A percentile compares a stretch with the other conserved stretches of the same genome.
These are phyloP conservation scores for Chaetodon trifasciatus DNA, from an alignment of 2,797 vertebrate genomes.

Conservation along the genomic window DNA sequence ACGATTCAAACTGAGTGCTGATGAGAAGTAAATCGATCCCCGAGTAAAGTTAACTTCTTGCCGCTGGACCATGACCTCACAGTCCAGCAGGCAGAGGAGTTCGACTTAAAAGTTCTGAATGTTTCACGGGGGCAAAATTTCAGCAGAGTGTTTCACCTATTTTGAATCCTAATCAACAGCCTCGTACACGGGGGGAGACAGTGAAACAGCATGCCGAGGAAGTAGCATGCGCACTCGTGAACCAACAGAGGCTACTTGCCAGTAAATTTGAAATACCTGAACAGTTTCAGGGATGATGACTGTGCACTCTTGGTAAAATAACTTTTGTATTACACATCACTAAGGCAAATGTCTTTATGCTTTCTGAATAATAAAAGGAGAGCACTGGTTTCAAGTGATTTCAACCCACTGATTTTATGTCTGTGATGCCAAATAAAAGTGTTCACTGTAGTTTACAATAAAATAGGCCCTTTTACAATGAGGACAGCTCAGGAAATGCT, in stretches of 20 bases:
- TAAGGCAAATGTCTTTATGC: background rate
- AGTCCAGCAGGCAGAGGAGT: background rate
- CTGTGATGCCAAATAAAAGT: background rate
- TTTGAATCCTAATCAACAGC: slow-evolving; percentile 22
- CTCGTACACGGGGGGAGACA: background rate
- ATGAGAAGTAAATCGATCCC: slow-evolving; percentile 53
- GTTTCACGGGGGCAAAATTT: slow-evolving; percentile 2
- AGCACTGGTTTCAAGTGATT: background rate
- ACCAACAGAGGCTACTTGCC: background rate
- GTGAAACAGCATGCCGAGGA: background rate
- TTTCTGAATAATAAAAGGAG: background rate
- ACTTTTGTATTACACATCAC: background rate
- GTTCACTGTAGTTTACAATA: background rate
- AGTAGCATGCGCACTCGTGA: background rate
- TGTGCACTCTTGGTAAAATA: background rate
- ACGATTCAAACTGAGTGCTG: slow-evolving; percentile 33
- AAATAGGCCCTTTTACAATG: background rate
- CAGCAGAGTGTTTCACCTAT: background rate
- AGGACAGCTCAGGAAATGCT: background rate
- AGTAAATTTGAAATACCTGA: slow-evolving; percentile 1
- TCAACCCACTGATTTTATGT: background rate
- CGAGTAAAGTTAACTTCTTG: slow-evolving; percentile 36
- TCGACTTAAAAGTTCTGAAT: slow-evolving; percentile 7
- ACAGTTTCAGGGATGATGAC: background rate
- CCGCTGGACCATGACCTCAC: slow-evolving; percentile 28